Evolutionary conservation across 1,140 invertebrate species (phyloP).

Genomic region (Wasmannia auropunctata): DNA sequence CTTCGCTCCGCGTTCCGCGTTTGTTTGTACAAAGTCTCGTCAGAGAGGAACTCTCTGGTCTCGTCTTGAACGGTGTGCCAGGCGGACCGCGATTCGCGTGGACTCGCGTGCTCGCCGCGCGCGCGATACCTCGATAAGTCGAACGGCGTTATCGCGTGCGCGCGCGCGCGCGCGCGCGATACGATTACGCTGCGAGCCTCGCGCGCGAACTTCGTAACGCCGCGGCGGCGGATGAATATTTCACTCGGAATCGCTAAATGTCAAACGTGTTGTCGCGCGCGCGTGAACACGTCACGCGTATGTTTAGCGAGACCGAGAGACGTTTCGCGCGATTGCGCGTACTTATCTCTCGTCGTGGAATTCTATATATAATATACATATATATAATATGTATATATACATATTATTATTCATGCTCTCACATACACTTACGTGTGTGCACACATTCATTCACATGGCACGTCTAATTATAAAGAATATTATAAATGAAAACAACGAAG

Average conservation of each 20-base stretch:
- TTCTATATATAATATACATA: neutral
- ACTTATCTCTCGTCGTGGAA: neutral
- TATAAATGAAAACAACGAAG: neutral
- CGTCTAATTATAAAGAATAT: neutral
- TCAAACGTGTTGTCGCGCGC: neutral
- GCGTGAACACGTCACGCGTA: neutral
- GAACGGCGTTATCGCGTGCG: conserved; percentile 39
- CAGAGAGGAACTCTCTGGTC: too few relatives aligned
- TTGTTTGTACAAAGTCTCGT: too few relatives aligned
- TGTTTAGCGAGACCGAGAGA: conserved; percentile 11
- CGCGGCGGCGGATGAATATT: neutral
- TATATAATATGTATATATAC: too few relatives aligned
- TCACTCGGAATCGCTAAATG: neutral
- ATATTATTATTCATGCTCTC: neutral
- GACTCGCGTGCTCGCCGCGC: conserved; percentile 6
- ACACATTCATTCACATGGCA: too few relatives aligned
- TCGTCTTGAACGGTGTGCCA: conserved; percentile 63
- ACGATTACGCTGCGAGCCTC: too few relatives aligned
- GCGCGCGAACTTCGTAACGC: conserved; percentile 33
- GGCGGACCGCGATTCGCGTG: conserved; percentile 62
- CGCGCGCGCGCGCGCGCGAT: neutral
- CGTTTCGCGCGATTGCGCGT: neutral
- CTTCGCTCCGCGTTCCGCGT: conserved; percentile 53
- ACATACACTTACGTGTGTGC: neutral
- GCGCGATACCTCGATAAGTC: conserved; percentile 68